Evolutionary conservation across 1,140 invertebrate genomes (phyloP), one percentile per base, ranked within the genome.

Genomic region (Drosophila navojoa): DNA sequence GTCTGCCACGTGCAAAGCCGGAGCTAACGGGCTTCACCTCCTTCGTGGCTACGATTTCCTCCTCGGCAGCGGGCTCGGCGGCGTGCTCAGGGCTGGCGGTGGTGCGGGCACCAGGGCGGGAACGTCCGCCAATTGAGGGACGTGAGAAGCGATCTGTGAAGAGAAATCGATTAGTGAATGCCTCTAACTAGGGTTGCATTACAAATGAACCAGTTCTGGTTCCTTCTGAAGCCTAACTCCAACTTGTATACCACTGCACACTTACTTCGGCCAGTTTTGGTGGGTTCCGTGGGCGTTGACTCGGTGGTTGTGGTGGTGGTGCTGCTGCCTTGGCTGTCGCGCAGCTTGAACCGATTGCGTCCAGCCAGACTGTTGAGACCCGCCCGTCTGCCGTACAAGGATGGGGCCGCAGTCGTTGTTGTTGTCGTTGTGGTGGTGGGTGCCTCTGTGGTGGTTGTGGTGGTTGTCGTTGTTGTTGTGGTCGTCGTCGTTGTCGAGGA

Each of bases 401-500:
- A 93, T 0, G 93, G 92, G 0, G 93, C 92, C 4, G 93, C 93
- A 3, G 93, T 93, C 0, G 93, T 93, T 0, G 93, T 93, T 0
- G 93, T 90, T 4, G 94, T 93, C 2, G 94, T 92, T 19, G 95
- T 95, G 2, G 67, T 80, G 5, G 76, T 79, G 42, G 93, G 92
- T 0, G 92, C 91, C 11, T 93, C 78, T 22, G 93, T 93, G 1
- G 93, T 91, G 9, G 94, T 93, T 2, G 94, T 93, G 13, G 95
- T 95, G 2, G 93, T 93, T 5, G 93, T 93, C 0, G 93, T 93
- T 0, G 93, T 93, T 0, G 93, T 92, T 4, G 93, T 93, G 2
- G 94, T 94, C 0, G 94, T 95, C 0, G 93, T 93, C 1, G 93
- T 90, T 3, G 94, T 93, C 4, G 93, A 93, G 5, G 58, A 92